Percentiles rank a stretch among this genome's conserved stretches.
These are phyloP conservation scores for Villa cingulata DNA, from an alignment of 2,888 invertebrate genomes.

Conservation along the genomic window DNA sequence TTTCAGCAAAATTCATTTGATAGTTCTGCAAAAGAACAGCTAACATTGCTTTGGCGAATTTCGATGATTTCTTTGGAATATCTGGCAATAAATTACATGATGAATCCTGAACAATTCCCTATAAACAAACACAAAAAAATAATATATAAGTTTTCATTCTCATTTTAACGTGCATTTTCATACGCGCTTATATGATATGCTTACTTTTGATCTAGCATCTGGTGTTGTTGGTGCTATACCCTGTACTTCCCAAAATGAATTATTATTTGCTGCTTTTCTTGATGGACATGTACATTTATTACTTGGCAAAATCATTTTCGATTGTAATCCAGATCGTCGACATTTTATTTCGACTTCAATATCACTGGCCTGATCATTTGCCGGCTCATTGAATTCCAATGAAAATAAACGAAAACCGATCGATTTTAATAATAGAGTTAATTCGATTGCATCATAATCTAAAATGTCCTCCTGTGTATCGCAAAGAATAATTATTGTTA, in stretches of 20 bases:
- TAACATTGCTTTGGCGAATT: conserved; percentile 10
- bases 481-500: no score
- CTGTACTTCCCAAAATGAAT: conserved; percentile 16
- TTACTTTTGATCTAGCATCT: background rate
- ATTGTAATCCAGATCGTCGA: conserved; percentile 11
- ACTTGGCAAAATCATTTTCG: conserved; percentile 7
- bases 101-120: conserved; percentile 13
- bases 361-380: background rate
- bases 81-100: conserved; percentile 13
- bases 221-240: conserved; percentile 11
- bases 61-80: conserved; percentile 10
- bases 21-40: conserved; percentile 11
- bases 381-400: conserved; percentile 9
- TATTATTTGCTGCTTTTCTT: conserved; percentile 10
- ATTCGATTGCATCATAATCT: conserved; percentile 12
- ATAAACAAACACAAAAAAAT: background rate
- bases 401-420: conserved; percentile 13
- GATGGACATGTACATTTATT: conserved; percentile 13
- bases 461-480: conserved; percentile 9
- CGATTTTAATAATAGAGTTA: conserved; percentile 13
- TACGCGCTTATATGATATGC: no score
- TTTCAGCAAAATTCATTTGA: conserved; percentile 8
- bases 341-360: conserved; percentile 13
- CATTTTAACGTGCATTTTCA: background rate
- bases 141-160: background rate